Evolutionary conservation across 1,140 invertebrate species (phyloP).

Genomic region (Globodera rostochiensis): DNA sequence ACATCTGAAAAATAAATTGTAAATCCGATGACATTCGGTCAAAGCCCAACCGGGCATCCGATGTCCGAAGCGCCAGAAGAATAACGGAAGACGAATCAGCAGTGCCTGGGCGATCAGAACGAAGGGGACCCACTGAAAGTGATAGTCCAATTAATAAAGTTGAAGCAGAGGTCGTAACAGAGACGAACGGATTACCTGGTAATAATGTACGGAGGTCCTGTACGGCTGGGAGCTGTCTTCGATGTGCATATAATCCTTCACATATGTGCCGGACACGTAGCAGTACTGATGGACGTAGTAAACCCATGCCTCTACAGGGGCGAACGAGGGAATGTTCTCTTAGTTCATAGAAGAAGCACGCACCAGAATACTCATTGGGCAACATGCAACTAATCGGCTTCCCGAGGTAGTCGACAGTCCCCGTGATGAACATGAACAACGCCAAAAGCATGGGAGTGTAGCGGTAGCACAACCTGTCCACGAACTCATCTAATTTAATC

Average conservation of each 20-base stretch:
- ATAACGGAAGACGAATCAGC: conserved; percentile 20
- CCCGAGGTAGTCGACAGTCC: conserved; percentile 23
- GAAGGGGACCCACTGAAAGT: conserved; percentile 23
- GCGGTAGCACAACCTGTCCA: conserved; percentile 16
- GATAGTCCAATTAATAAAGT: not conserved
- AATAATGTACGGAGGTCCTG: conserved; percentile 13
- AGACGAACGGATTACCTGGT: not conserved
- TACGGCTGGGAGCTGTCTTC: not conserved
- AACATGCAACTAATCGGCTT: conserved; percentile 25
- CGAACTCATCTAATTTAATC: conserved; percentile 15
- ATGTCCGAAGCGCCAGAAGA: conserved; percentile 21
- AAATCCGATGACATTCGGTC: not conserved
- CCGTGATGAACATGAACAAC: conserved; percentile 30
- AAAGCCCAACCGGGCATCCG: not conserved
- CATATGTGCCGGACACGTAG: conserved; percentile 26
- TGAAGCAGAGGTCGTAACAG: too few species aligned
- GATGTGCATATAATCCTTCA: not conserved
- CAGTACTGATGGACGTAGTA: conserved; percentile 26
- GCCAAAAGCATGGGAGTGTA: conserved; percentile 24
- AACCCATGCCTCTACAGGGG: conserved; percentile 14
- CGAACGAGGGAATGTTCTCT: not conserved
- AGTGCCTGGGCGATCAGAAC: conserved; percentile 14
- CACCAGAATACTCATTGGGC: conserved; percentile 21
- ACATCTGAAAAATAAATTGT: too few species aligned
- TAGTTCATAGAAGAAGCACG: not conserved